Base-by-base conservation (phyloP, 2,888 invertebrate species). In the Macaria notata region DNA sequence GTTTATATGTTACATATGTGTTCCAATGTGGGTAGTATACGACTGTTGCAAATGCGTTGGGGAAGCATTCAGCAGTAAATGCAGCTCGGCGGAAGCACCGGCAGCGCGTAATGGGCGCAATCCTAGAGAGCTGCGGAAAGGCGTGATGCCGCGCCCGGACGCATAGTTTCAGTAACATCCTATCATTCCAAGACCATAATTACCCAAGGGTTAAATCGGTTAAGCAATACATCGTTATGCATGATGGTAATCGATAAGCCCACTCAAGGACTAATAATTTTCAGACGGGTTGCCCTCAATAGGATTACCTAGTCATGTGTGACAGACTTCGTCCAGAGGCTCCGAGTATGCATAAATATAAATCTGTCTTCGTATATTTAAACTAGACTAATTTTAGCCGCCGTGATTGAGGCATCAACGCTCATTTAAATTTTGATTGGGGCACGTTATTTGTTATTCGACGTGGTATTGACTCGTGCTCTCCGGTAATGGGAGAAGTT, bases 101-200 rank as follows among this genome's bases (percentile, higher is more conserved):
- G 69, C 48, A 69, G 71, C 70, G 63, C 62, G 59, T 82, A 81
- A 81, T 83, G 73, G 70, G 63, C 65, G 68, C 69, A 71, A 73
- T 78, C 72, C 76, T 79, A 74, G 78, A 81, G 78, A 79, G 78
- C 68, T 68, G 74, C 71, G 82, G 77, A 81, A 79, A 64, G 67
- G 55, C 68, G 38, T 56, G 57, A 48, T 41, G 43, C 54, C 59
- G 61, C 59, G 64, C 58, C 66, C 69, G 63, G 31, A 39, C 33
- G 31, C 61, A 54, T 54, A 44, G 56, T 66, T 71, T 69, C 65
- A 56, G 67, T 68, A 72, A 72, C 69, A 71, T 75, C 73, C 73
- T 63, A 59, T 56, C 47, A 54, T 62, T 66, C 61, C 56, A 62
- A 60, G 48, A 56, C 49, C 61, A 49, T 62, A 56, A 58, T 61